Evolutionary conservation across 2,113 vertebrate genomes (phyloP), one percentile per base, ranked within the genome.

Genomic region (Perca fluviatilis): DNA sequence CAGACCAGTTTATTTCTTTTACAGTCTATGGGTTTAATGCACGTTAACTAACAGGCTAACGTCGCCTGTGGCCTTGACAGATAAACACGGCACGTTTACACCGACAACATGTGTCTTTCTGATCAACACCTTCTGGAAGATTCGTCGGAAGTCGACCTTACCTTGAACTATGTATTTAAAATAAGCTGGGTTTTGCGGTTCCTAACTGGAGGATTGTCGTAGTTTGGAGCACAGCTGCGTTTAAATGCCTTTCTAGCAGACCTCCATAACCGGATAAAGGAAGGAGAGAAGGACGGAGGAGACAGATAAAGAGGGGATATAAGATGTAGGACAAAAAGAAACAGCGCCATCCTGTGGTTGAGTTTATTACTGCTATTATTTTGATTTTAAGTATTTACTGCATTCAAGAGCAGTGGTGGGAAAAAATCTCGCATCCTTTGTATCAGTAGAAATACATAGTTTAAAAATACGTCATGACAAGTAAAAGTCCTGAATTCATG

Each of bases 201-300:
- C 23, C 9, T 11, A 9, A 65, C 2, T n/a, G 23, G 19, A 30
- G 0, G 5, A 15, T 21, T 51, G 2, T 65, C 43, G 53, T 77
- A 2, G 30, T 15, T 53, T 6, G 18, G 10, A 63, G 49, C 56
- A 4, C 67, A 54, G 79, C 18, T 49, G 74, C 33, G 73, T 84
- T 88, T 61, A 86, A 87, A 79, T 54, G 75, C 46, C 69, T 74
- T 74, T 64, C 53, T 79, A 83, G 36, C 87, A 86, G 46, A 82
- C 74, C 75, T 80, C 91, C 94, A 94, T 94, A 70, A 91, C 93
- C 89, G 81, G 63, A 89, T 3, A 77, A 2, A 82, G 91, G 86
- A 94, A 92, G 77, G 12, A 46, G 54, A 27, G 10, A n/a, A 21
- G 10, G 33, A 18, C 5, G 10, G 51, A 56, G 53, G 66, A 85